phyloP scores from a whole-genome alignment of 2,888 invertebrate genomes.

The Rhaphigaster nebulosa region DNA sequence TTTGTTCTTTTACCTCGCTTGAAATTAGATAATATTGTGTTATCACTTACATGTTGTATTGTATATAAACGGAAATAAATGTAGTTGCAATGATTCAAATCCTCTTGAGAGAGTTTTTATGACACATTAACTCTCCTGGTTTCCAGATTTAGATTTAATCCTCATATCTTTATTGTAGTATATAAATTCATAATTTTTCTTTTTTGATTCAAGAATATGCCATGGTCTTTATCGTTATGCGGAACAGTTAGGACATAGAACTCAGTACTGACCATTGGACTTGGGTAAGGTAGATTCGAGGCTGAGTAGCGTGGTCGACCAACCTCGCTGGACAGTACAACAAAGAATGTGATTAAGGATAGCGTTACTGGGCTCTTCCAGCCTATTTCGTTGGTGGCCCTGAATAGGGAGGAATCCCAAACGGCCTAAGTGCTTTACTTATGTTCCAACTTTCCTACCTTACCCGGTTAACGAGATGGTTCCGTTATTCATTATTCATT shows the following conservation, averaged over 20 bases:
- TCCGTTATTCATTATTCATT: neutral
- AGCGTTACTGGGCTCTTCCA: neutral
- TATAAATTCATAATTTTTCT: neutral
- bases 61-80: no score
- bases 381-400: neutral
- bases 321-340: neutral
- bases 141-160: no score
- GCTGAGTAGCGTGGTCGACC: neutral
- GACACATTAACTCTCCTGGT: no score
- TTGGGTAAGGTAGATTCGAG: neutral
- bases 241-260: neutral
- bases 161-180: neutral
- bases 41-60: no score
- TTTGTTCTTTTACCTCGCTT: no score
- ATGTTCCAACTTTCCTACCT: constrained; percentile 5
- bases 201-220: no score
- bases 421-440: constrained; percentile 27
- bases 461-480: neutral
- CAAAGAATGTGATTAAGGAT: constrained; percentile 17
- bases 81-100: no score
- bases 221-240: neutral
- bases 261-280: neutral
- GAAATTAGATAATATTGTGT: no score
- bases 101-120: no score
- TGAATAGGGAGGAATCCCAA: neutral